A percentile compares a stretch with the other conserved stretches of the same genome.
Evolutionary conservation across 2,797 vertebrate species (phyloP).

Genomic region (Dryobates pubescens): DNA sequence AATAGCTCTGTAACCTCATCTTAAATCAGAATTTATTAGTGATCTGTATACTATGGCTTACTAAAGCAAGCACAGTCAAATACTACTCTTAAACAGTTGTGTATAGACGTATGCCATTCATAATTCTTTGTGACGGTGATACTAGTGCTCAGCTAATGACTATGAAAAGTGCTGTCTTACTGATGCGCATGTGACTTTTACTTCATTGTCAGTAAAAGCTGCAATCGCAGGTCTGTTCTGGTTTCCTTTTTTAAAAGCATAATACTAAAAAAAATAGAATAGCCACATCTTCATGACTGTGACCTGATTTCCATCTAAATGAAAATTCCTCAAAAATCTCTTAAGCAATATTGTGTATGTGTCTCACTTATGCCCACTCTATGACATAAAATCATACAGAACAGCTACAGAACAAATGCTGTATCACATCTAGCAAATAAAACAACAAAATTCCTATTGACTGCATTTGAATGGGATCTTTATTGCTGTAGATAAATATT

Average conservation of each 20-base stretch:
- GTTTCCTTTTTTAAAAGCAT: background rate
- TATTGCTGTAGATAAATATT: background rate
- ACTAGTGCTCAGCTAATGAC: background rate
- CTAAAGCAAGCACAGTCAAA: background rate
- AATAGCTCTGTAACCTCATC: background rate
- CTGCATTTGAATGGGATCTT: background rate
- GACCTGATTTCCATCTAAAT: background rate
- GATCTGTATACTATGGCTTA: background rate
- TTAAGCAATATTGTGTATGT: background rate
- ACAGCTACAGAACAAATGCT: background rate
- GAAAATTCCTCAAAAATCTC: background rate
- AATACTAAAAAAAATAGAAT: background rate
- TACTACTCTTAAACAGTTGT: background rate
- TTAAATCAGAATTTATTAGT: background rate
- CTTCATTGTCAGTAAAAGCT: background rate
- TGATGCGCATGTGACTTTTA: background rate
- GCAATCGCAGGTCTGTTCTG: background rate
- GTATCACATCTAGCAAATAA: background rate
- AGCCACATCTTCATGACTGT: background rate
- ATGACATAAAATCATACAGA: background rate
- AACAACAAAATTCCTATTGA: background rate
- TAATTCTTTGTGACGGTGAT: background rate
- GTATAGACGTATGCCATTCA: background rate
- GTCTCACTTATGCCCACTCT: background rate
- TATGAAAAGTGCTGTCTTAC: background rate